phyloP scores from a whole-genome alignment of 2,113 vertebrate species.

The Orthonyx spaldingii region DNA sequence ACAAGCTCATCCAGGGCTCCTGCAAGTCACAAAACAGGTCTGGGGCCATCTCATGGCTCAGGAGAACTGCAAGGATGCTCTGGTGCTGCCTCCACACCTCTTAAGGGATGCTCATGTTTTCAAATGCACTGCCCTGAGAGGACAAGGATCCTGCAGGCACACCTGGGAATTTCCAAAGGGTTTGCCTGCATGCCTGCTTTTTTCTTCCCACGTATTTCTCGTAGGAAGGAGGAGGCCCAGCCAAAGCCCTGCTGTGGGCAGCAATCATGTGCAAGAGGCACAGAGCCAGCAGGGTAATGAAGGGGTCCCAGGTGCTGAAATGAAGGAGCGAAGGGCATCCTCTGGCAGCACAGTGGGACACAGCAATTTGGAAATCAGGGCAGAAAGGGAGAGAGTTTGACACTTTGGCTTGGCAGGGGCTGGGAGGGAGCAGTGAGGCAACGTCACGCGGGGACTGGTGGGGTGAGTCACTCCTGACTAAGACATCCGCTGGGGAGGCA shows the following conservation, averaged over 20 bases:
- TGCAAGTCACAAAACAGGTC: background rate
- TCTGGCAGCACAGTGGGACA: background rate
- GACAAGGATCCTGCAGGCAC: background rate
- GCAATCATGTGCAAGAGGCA: background rate
- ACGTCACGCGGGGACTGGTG: background rate
- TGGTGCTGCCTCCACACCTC: background rate
- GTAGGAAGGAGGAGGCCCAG: background rate
- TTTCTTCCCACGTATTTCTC: background rate
- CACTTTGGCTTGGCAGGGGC: background rate
- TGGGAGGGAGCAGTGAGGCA: background rate
- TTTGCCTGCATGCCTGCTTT: background rate
- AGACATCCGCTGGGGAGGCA: background rate
- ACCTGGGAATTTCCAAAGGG: background rate
- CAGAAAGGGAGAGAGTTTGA: background rate
- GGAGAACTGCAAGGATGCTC: background rate
- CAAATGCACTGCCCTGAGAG: background rate
- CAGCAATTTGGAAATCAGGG: background rate
- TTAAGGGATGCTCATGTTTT: background rate
- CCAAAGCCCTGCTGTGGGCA: background rate
- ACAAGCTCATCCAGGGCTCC: background rate
- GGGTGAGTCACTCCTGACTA: constrained; percentile 41
- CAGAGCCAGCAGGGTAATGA: background rate
- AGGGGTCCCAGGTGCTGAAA: background rate
- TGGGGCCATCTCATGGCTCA: background rate
- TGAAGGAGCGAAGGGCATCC: background rate